Percentiles rank a stretch among this genome's conserved stretches.
phyloP scores from a whole-genome alignment of 1,140 invertebrate genomes.

The Drosophila gunungcola region DNA sequence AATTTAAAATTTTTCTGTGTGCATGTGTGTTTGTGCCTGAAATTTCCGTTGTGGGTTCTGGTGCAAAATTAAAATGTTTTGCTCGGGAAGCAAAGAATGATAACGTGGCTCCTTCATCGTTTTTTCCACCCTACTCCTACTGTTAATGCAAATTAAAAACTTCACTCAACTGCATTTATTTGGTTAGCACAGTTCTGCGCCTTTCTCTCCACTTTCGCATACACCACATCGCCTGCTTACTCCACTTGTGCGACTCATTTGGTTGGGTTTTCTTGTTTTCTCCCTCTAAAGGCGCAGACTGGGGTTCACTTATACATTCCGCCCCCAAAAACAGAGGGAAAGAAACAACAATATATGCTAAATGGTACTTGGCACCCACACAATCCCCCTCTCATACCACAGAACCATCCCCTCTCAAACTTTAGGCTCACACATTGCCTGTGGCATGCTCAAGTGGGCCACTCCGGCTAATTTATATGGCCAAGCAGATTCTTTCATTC shows the following conservation, averaged over 20 bases:
- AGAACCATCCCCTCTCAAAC: not conserved
- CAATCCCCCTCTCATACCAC: not conserved
- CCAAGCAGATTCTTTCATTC: conserved; percentile 37
- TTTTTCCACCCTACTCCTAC: not conserved
- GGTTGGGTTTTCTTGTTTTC: conserved; percentile 10
- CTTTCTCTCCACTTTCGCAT: conserved; percentile 27
- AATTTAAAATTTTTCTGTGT: not conserved
- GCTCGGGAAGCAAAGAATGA: conserved; percentile 20
- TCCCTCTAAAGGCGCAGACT: conserved; percentile 29
- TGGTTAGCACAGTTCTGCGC: conserved; percentile 39
- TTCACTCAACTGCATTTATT: conserved; percentile 65
- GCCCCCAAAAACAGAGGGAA: conserved; percentile 13
- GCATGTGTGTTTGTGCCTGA: conserved; percentile 21
- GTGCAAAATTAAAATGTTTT: conserved; percentile 67
- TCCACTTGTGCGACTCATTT: conserved; percentile 15
- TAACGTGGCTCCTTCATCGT: conserved; percentile 5
- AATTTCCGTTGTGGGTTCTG: conserved; percentile 52
- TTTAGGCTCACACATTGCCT: conserved; percentile 41
- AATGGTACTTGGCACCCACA: conserved; percentile 66
- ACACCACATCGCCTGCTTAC: not conserved
- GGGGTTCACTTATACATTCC: conserved; percentile 24
- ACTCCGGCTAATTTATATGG: conserved; percentile 74
- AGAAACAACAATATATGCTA: conserved; percentile 64
- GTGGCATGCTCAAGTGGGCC: conserved; percentile 65
- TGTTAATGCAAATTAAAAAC: conserved; percentile 66